Base-by-base conservation (phyloP, 2,797 vertebrate genomes). In the Paramormyrops hopkinsi region DNA sequence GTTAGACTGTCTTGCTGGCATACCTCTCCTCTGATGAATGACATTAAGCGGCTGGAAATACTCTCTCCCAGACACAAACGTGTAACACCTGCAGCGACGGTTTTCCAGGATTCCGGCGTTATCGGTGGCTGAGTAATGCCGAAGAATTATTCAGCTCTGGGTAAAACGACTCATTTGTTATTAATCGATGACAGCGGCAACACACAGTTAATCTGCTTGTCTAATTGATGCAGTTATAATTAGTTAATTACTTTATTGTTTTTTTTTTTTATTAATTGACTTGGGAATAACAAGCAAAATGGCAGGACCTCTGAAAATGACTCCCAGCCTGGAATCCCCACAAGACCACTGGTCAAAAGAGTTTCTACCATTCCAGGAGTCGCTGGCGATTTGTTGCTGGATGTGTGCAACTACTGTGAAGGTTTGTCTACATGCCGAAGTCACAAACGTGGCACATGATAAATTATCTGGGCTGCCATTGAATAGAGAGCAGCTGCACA, bases 1-100 rank as follows among this genome's bases (percentile, higher is more conserved):
- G 76, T 90, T 48, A 86, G 44, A 46, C 33, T 87, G 82, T 53
- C 56, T 59, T 37, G 3, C 89, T 88, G 89, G 69, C 79, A 7
- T 51, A 84, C 56, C 69, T 65, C 41, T 88, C 53, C 54, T 62
- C 83, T 89, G 88, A 89, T 54, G 73, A 83, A 89, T 76, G 88
- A 54, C 53, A 41, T 76, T 84, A 56, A 89, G 82, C 48, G 37
- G 41, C 76, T 54, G 76, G 65, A 54, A 59, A 89, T 62, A 53
- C 29, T 25, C 76, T 88, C 88, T 82, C 50, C 88, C 69, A 51
- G 73, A 73, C 25, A 22, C 76, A n/a, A 88, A 51, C 2, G 48
- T 56, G 53, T 53, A 53, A 62, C 41, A 79, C 76, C 76, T 84
- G 76, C n/a, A 86, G 85, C 6, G 51, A 33, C 5, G 22, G 14